Percentiles rank a stretch among this genome's conserved stretches.
Conservation (phyloP, 2,888 invertebrate species). For the Apeira syringaria region DNA sequence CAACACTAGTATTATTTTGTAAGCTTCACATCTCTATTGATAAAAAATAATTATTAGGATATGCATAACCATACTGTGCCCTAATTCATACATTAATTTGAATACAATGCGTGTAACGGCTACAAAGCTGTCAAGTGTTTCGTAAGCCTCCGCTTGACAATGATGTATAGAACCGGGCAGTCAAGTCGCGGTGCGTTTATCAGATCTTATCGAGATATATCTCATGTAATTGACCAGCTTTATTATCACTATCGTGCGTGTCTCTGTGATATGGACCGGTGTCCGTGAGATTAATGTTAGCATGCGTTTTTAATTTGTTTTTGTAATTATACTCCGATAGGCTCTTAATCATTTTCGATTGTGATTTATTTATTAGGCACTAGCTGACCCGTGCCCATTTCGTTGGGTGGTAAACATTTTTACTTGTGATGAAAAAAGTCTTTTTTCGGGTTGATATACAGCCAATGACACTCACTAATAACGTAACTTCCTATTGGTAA, state of each 20-base stretch:
- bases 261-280: background rate
- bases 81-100: conserved; percentile 60
- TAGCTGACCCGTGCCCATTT: background rate
- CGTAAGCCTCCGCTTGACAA: conserved; percentile 36
- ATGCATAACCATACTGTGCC: conserved; percentile 39
- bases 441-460: no score
- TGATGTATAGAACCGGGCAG: conserved; percentile 9
- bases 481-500: no score
- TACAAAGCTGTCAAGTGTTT: conserved; percentile 49
- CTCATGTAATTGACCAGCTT: conserved; percentile 18
- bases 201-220: conserved; percentile 20
- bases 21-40: conserved; percentile 6
- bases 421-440: no score
- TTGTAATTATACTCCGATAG: conserved; percentile 16
- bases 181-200: conserved; percentile 14
- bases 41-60: conserved; percentile 43
- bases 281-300: conserved; percentile 15
- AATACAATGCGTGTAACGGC: conserved; percentile 60
- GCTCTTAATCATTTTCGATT: conserved; percentile 8
- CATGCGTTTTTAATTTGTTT: conserved; percentile 3
- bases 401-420: no score
- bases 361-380: background rate
- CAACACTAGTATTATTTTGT: background rate
- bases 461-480: no score
- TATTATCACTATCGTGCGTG: background rate